Percentiles rank a stretch among this genome's conserved stretches.
phyloP scores from a whole-genome alignment of 2,113 vertebrate genomes.

The Microtus montanus region DNA sequence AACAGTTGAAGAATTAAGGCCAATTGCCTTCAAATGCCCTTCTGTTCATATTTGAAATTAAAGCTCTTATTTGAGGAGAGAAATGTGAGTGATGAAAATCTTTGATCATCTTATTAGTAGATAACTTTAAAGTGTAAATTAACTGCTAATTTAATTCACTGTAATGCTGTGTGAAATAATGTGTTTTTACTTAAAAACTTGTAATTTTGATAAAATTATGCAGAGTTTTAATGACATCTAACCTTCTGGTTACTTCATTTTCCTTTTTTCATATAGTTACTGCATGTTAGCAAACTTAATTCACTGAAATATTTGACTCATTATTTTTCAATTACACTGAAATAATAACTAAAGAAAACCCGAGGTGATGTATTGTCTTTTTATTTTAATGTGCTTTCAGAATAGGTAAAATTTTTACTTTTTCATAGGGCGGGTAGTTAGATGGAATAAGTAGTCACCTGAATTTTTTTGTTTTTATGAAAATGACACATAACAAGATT shows the following conservation, averaged over 20 bases:
- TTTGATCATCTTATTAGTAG: conserved; percentile 77
- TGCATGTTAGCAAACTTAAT: conserved; percentile 34
- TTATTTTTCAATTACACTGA: conserved; percentile 42
- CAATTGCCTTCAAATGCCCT: conserved; percentile 66
- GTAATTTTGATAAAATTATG: conserved; percentile 71
- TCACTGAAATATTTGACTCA: conserved; percentile 25
- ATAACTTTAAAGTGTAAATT: conserved; percentile 77
- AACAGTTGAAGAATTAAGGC: conserved; percentile 73
- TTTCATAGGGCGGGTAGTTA: neutral
- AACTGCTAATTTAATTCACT: conserved; percentile 77
- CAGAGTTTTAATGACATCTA: conserved; percentile 53
- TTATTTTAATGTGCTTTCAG: conserved; percentile 40
- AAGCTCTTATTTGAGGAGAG: conserved; percentile 56
- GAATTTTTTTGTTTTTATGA: neutral
- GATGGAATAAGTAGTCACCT: neutral
- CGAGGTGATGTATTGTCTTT: neutral
- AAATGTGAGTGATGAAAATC: conserved; percentile 67
- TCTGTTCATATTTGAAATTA: conserved; percentile 66
- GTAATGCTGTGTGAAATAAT: conserved; percentile 63
- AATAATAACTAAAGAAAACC: conserved; percentile 40
- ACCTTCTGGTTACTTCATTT: conserved; percentile 65
- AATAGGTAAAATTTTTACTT: neutral
- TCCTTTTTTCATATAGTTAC: conserved; percentile 50
- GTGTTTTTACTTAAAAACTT: conserved; percentile 70
- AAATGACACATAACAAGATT: neutral